Base-by-base conservation (phyloP, 2,113 vertebrate genomes). In the Crotalus viridis region DNA sequence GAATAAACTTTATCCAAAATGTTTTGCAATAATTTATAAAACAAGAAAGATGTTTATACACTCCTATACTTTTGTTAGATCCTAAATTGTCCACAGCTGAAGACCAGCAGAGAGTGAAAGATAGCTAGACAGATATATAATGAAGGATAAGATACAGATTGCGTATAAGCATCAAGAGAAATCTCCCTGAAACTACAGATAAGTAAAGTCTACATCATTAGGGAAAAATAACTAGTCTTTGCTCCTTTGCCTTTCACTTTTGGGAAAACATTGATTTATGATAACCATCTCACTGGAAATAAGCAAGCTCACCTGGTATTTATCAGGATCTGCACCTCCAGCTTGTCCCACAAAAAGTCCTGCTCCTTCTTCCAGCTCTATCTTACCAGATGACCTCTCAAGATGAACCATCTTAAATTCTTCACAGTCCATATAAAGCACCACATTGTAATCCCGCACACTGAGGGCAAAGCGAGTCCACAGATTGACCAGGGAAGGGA, bases 291-390 rank as follows among this genome's bases (percentile, higher is more conserved):
- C 9, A 89, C 10, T 15, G 24, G 55, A 94, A 28, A 43, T 0
- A 0, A 9, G 0, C 92, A 12, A 9, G 0, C 91, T 95, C 97
- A 99, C 99, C 99, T 99, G 96, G 91, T 99, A 99, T 94, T 98
- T 99, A 57, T 99, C 97, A 0, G 98, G 96, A 89, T 99, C 98
- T 0, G 98, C 98, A 3, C 98, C 98, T 96, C 99, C 99, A 3
- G 98, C 99, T 92, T 99, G 98, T 4, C 98, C 99, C 33, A 99
- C 98, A 9, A 99, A 99, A 93, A 99, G 95, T 26, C 98, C 98
- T 0, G 99, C 98, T 0, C 98, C 98, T 0, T 96, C 94, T 48
- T 99, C 98, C 94, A 99, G 96, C 90, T 98, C 98, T 98, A 99
- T 98, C 91, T 98, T 97, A 13, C 97, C 98, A 0, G 97, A 97